phyloP scores from a whole-genome alignment of 2,797 vertebrate genomes.

The Schizopygopsis malacanthus region DNA sequence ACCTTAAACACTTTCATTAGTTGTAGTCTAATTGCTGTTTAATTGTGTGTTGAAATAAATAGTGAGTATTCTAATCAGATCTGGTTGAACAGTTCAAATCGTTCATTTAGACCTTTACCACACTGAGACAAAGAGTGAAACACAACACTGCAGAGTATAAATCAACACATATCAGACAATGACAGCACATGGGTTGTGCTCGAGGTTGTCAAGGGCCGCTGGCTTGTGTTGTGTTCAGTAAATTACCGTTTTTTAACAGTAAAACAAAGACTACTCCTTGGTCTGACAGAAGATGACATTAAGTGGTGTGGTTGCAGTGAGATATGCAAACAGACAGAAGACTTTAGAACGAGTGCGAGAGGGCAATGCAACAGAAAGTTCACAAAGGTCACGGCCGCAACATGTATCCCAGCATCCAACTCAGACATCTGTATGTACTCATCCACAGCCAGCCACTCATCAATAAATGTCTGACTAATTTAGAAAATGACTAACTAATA shows the following conservation, averaged over 20 bases:
- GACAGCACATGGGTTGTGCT: neutral
- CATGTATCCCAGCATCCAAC: conserved; percentile 42
- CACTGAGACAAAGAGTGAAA: conserved; percentile 32
- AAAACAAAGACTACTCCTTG: conserved; percentile 45
- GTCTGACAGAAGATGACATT: conserved; percentile 31
- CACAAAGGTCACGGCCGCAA: conserved; percentile 14
- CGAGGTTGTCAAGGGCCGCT: neutral
- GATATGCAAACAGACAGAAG: conserved; percentile 3
- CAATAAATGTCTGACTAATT: conserved; percentile 33
- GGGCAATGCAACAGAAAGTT: conserved; percentile 5
- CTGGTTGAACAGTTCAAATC: neutral
- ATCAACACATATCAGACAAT: neutral
- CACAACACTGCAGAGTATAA: conserved; percentile 8
- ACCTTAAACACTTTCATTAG: conserved; percentile 1
- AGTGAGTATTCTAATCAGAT: neutral
- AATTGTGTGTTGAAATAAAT: conserved; percentile 34
- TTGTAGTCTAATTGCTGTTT: neutral
- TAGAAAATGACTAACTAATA: conserved; percentile 22
- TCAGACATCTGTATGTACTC: conserved; percentile 57
- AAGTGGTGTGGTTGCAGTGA: neutral
- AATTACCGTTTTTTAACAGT: neutral
- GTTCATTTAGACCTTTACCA: conserved; percentile 10
- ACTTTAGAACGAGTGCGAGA: neutral
- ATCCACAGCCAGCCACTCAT: conserved; percentile 55
- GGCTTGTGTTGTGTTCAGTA: conserved; percentile 8